phyloP scores from a whole-genome alignment of 2,888 invertebrate species.

The Acanthosepion lycidas region DNA sequence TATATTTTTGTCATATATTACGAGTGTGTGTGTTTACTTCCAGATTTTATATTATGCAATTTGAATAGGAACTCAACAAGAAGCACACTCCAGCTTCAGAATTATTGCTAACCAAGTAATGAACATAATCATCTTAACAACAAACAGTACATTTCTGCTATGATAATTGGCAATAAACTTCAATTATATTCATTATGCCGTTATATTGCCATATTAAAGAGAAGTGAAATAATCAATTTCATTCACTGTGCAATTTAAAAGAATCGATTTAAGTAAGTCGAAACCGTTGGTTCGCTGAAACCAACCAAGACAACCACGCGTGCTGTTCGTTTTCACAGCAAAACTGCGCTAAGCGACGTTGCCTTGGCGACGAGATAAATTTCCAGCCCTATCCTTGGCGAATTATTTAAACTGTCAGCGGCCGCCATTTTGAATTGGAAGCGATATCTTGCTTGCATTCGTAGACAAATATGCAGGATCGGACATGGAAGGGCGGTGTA shows the following conservation, averaged over 20 bases:
- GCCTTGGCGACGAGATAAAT: neutral
- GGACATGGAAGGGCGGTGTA: neutral
- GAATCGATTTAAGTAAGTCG: neutral
- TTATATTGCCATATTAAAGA: neutral
- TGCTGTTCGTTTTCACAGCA: neutral
- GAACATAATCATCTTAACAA: neutral
- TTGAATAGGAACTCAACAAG: too few relatives aligned
- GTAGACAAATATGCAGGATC: neutral
- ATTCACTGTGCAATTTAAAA: neutral
- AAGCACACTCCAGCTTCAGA: too few relatives aligned
- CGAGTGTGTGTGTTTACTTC: too few relatives aligned
- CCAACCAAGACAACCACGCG: neutral
- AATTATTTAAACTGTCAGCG: neutral
- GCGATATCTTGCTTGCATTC: neutral
- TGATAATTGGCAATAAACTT: neutral
- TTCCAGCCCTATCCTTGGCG: neutral
- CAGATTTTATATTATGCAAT: too few relatives aligned
- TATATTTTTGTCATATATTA: too few relatives aligned
- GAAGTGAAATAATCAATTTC: neutral
- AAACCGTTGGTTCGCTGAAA: neutral
- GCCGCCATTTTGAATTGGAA: neutral
- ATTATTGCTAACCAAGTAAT: neutral
- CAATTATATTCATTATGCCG: too few relatives aligned
- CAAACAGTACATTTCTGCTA: neutral
- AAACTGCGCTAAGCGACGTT: neutral